Evolutionary conservation across 2,797 vertebrate genomes (phyloP).

Genomic region (Meda fulgida): DNA sequence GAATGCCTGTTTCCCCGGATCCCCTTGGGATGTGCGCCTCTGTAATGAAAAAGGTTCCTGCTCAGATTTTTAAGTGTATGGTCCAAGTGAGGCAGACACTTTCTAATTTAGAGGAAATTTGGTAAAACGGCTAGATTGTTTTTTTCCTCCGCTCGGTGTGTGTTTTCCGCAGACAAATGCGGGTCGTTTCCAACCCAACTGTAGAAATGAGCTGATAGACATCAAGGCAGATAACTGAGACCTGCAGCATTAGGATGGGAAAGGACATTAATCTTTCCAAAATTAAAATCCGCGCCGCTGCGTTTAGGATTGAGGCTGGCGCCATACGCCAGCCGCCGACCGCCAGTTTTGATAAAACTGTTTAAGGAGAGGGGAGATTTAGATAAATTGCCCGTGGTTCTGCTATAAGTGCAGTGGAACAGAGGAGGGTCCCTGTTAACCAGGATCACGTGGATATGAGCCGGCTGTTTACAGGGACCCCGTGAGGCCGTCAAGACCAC

Average conservation of each 20-base stretch:
- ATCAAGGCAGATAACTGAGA: conserved; percentile 87
- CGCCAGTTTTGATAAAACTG: conserved; percentile 98
- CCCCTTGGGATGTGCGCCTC: conserved; percentile 55
- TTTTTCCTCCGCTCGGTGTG: conserved; percentile 69
- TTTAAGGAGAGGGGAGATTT: conserved; percentile 94
- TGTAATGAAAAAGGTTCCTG: conserved; percentile 75
- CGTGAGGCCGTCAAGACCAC: conserved; percentile 63
- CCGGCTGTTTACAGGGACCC: conserved; percentile 75
- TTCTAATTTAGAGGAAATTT: conserved; percentile 88
- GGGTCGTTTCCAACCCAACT: conserved; percentile 78
- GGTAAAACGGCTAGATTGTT: conserved; percentile 83
- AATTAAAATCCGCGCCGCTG: conserved; percentile 94
- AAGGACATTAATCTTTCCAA: conserved; percentile 97
- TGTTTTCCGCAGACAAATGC: conserved; percentile 78
- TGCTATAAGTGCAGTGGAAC: conserved; percentile 70
- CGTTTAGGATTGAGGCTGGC: conserved; percentile 92
- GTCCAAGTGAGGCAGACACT: conserved; percentile 74
- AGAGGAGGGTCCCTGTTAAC: conserved; percentile 69
- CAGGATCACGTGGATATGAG: conserved; percentile 66
- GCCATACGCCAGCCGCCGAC: conserved; percentile 84
- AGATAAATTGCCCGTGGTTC: conserved; percentile 89
- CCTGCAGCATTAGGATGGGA: conserved; percentile 84
- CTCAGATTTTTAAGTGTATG: conserved; percentile 63
- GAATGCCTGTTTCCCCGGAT: conserved; percentile 50
- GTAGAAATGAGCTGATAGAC: conserved; percentile 88